A percentile compares a stretch with the other conserved stretches of the same genome.
Conservation (phyloP, 2,797 vertebrate species). For the Knipowitschia caucasica region DNA sequence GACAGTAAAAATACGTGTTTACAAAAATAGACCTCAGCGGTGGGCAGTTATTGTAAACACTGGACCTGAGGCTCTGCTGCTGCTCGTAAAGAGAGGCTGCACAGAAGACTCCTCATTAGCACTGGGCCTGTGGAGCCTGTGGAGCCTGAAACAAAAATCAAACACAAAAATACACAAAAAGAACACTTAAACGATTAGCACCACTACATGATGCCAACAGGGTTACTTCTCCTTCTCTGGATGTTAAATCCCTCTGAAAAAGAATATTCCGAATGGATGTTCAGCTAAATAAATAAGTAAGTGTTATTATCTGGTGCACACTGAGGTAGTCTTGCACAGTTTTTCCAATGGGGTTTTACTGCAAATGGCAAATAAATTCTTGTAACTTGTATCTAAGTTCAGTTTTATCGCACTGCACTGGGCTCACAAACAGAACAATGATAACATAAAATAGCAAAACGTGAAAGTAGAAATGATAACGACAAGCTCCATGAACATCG, state of each 20-base stretch:
- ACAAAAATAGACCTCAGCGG: constrained; percentile 4
- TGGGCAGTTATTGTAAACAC: neutral
- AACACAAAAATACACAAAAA: neutral
- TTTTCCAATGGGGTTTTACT: too few species aligned
- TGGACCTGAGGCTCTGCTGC: neutral
- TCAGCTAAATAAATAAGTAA: neutral
- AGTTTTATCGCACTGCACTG: too few species aligned
- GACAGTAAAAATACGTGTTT: neutral
- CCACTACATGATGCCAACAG: neutral
- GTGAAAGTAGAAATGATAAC: too few species aligned
- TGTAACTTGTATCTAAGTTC: too few species aligned
- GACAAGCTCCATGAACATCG: too few species aligned
- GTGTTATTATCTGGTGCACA: too few species aligned
- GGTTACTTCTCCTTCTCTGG: neutral
- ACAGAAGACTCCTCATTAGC: neutral
- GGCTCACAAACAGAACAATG: too few species aligned
- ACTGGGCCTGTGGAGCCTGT: neutral
- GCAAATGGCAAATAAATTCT: too few species aligned
- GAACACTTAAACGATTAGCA: too few species aligned
- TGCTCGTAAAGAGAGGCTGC: constrained; percentile 5
- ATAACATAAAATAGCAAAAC: too few species aligned
- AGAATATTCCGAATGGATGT: neutral
- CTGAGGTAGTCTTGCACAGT: too few species aligned
- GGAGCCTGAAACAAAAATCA: too few species aligned
- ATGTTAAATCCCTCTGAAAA: neutral